Percentiles rank a stretch among this genome's conserved stretches.
Conservation (phyloP, 1,140 invertebrate genomes). For the Lasioglossum albipes region DNA sequence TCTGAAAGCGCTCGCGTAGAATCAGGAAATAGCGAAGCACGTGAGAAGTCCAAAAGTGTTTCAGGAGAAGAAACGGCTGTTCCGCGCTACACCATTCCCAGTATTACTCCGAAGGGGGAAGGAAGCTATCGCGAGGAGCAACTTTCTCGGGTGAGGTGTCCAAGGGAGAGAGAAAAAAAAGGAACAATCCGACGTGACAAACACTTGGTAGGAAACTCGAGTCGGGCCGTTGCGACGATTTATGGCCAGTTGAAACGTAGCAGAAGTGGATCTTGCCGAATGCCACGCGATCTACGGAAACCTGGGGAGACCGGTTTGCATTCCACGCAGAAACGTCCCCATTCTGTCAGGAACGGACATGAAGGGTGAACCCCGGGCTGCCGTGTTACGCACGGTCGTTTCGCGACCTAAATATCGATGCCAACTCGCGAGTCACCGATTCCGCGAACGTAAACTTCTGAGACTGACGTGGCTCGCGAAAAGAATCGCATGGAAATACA, state of each 20-base stretch:
- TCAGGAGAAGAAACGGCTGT: background rate
- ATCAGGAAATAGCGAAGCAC: background rate
- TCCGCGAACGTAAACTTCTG: background rate
- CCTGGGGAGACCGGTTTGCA: constrained; percentile 37
- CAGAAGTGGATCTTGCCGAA: constrained; percentile 19
- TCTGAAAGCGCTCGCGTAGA: background rate
- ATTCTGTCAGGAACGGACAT: constrained; percentile 26
- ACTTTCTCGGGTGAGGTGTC: background rate
- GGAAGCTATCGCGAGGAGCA: background rate
- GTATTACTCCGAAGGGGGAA: constrained; percentile 1
- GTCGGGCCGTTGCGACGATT: constrained; percentile 26
- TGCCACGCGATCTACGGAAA: constrained; percentile 22
- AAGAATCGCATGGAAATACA: background rate
- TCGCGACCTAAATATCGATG: background rate
- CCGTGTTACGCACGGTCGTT: background rate
- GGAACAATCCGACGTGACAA: constrained; percentile 27
- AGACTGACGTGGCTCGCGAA: background rate
- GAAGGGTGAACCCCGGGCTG: constrained; percentile 37
- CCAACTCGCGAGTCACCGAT: background rate
- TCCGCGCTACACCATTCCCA: background rate
- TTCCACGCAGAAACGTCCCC: constrained; percentile 43
- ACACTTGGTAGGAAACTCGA: constrained; percentile 11
- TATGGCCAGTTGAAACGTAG: constrained; percentile 23
- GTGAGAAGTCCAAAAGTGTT: background rate
- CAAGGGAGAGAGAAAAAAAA: background rate